phyloP scores from a whole-genome alignment of 2,888 invertebrate species.

The Penaeus monodon region DNA sequence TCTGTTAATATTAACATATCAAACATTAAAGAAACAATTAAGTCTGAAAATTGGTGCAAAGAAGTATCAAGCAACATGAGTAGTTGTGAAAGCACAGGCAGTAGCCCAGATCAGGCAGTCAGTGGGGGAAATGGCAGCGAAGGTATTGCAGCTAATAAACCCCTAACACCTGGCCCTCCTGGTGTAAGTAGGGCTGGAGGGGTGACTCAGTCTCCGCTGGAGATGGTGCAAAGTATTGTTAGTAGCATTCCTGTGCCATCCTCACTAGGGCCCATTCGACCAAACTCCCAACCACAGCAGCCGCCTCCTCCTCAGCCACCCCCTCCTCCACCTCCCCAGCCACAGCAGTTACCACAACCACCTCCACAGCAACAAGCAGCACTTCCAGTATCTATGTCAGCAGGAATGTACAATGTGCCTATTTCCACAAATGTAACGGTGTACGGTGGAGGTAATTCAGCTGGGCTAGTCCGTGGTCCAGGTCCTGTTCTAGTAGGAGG shows the following conservation, averaged over 20 bases:
- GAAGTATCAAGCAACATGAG: conserved; percentile 8
- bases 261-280: conserved; percentile 35
- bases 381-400: conserved; percentile 42
- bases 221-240: conserved; percentile 65
- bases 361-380: conserved; percentile 29
- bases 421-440: conserved; percentile 53
- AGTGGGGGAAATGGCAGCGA: conserved; percentile 24
- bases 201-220: conserved; percentile 64
- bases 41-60: conserved; percentile 39
- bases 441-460: conserved; percentile 47
- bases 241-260: conserved; percentile 64
- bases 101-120: conserved; percentile 37
- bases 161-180: conserved; percentile 61
- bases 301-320: conserved; percentile 10
- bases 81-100: conserved; percentile 39
- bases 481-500: conserved; percentile 49
- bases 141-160: conserved; percentile 54
- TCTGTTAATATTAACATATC: conserved; percentile 29
- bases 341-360: conserved; percentile 25
- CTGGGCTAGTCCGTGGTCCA: conserved; percentile 46
- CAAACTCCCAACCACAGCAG: conserved; percentile 29
- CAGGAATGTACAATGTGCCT: conserved; percentile 47
- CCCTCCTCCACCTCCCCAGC: conserved; percentile 29
- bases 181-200: conserved; percentile 45
- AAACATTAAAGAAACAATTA: conserved; percentile 32